phyloP scores from a whole-genome alignment of 2,888 invertebrate species.

The Lacanobia oleracea region DNA sequence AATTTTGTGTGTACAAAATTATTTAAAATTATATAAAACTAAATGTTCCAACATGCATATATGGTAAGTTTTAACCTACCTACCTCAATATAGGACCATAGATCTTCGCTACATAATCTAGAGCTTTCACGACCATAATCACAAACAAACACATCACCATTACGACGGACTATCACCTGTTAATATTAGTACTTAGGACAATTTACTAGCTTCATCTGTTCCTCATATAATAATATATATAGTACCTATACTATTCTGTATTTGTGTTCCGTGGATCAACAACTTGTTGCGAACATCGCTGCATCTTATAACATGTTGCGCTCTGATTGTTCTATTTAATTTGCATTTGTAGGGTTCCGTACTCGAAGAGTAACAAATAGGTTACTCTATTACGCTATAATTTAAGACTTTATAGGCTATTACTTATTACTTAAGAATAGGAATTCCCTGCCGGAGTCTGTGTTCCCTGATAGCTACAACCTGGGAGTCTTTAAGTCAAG shows the following conservation, averaged over 20 bases:
- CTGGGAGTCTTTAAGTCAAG: too few relatives aligned
- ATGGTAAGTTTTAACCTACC: not conserved
- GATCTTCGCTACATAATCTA: constrained; percentile 2
- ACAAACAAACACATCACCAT: constrained; percentile 25
- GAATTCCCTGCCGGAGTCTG: too few relatives aligned
- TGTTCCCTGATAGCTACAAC: too few relatives aligned
- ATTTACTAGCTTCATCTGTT: not conserved
- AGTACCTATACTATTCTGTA: constrained; percentile 1
- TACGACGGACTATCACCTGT: not conserved
- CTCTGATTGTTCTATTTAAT: constrained; percentile 40
- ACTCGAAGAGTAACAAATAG: too few relatives aligned
- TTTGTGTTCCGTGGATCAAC: constrained; percentile 50
- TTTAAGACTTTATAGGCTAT: too few relatives aligned
- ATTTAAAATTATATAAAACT: too few relatives aligned
- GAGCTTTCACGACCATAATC: not conserved
- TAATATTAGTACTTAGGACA: not conserved
- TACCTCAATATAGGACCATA: not conserved
- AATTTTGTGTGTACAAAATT: too few relatives aligned
- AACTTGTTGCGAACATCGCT: constrained; percentile 63
- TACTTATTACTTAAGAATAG: too few relatives aligned
- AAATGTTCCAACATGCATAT: too few relatives aligned
- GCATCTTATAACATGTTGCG: constrained; percentile 56
- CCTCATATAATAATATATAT: constrained; percentile 8
- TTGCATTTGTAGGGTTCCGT: not conserved
- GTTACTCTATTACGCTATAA: too few relatives aligned